A percentile compares a stretch with the other conserved stretches of the same genome.
phyloP scores from a whole-genome alignment of 2,888 invertebrate genomes.

The Trissolcus japonicus region DNA sequence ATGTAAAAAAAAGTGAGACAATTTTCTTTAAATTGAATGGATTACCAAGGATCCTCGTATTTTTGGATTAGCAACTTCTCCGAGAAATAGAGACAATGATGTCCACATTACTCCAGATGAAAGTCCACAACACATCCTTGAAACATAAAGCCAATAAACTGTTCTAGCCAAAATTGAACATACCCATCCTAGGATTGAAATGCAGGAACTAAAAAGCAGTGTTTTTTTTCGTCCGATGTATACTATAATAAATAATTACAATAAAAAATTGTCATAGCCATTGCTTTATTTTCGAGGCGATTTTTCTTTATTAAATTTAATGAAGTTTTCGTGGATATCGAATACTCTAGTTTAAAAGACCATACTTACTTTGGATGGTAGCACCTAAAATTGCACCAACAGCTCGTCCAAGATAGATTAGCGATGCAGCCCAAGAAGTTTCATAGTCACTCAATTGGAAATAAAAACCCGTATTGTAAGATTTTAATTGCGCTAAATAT shows the following conservation, averaged over 20 bases:
- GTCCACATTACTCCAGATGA: constrained; percentile 71
- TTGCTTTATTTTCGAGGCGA: not conserved
- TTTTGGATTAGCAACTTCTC: constrained; percentile 71
- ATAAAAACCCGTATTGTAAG: constrained; percentile 57
- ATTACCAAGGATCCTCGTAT: constrained; percentile 72
- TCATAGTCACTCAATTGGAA: constrained; percentile 67
- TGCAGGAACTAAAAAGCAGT: constrained; percentile 64
- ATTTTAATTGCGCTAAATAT: constrained; percentile 70
- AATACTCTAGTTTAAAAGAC: not conserved
- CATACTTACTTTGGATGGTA: constrained; percentile 66
- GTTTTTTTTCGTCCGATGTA: constrained; percentile 69
- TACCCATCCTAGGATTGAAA: constrained; percentile 68
- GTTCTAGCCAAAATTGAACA: constrained; percentile 67
- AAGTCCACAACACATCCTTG: constrained; percentile 67
- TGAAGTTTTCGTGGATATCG: not conserved
- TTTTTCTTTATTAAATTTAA: not conserved
- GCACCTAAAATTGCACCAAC: constrained; percentile 68
- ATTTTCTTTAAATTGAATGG: constrained; percentile 15
- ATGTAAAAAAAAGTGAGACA: not conserved
- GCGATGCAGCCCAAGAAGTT: constrained; percentile 71
- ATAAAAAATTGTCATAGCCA: not conserved
- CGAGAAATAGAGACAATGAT: constrained; percentile 67
- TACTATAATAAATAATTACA: constrained; percentile 23
- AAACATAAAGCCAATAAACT: constrained; percentile 68
- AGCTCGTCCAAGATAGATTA: constrained; percentile 70